These are phyloP conservation scores for Hyperoplus lanceolatus DNA, from an alignment of 2,797 vertebrate genomes.

Conservation along the genomic window DNA sequence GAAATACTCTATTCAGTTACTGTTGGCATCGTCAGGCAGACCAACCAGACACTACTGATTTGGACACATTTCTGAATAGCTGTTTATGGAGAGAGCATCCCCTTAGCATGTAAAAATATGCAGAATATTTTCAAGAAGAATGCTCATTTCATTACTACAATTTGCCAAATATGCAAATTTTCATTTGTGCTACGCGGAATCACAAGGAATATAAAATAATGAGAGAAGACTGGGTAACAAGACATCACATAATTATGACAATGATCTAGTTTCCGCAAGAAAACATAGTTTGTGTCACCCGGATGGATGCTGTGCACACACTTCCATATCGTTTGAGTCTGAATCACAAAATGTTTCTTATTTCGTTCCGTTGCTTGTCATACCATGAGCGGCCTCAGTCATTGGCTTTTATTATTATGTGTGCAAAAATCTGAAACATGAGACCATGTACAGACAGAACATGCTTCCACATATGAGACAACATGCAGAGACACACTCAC, in stretches of 20 bases:
- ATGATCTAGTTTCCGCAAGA: constrained; percentile 21
- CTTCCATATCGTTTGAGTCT: constrained; percentile 13
- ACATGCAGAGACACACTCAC: constrained; percentile 41
- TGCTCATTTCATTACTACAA: constrained; percentile 4
- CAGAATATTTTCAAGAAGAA: constrained; percentile 12
- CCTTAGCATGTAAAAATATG: constrained; percentile 6
- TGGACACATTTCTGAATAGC: constrained; percentile 4
- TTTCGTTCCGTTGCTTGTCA: constrained; percentile 56
- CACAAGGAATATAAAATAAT: constrained; percentile 23
- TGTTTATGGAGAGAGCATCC: neutral
- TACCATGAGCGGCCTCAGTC: constrained; percentile 50
- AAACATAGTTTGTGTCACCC: constrained; percentile 38
- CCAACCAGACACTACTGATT: constrained; percentile 6
- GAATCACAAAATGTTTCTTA: constrained; percentile 24
- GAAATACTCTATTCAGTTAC: neutral
- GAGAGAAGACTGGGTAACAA: neutral
- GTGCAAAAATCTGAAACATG: constrained; percentile 23
- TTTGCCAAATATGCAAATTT: constrained; percentile 12
- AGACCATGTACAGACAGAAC: constrained; percentile 59
- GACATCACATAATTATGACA: constrained; percentile 9
- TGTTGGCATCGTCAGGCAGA: constrained; percentile 9
- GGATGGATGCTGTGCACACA: constrained; percentile 19
- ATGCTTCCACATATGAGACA: constrained; percentile 68
- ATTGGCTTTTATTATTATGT: neutral
- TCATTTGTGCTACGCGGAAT: neutral